Evolutionary conservation across 2,113 vertebrate genomes (phyloP).

Genomic region (Nothoprocta pentlandii): DNA sequence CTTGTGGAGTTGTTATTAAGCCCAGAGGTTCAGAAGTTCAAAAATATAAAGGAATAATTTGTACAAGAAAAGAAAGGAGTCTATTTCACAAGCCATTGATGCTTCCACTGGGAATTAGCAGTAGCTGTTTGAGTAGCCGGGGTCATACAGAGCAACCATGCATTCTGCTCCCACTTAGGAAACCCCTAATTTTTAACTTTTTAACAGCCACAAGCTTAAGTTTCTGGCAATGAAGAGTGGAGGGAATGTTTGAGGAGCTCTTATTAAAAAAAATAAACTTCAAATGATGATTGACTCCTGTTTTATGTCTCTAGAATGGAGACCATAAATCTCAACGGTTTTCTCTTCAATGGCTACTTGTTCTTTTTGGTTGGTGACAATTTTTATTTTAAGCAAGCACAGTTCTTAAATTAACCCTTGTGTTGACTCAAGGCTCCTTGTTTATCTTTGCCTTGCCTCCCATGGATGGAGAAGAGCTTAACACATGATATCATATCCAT

Average conservation of each 20-base stretch:
- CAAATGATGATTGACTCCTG: conserved; percentile 70
- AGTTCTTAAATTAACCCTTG: conserved; percentile 65
- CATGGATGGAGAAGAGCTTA: neutral
- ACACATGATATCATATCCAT: neutral
- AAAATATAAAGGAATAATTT: conserved; percentile 76
- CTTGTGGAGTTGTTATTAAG: conserved; percentile 63
- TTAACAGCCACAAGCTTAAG: conserved; percentile 58
- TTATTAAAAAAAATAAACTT: conserved; percentile 75
- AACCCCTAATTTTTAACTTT: conserved; percentile 74
- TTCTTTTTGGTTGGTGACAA: conserved; percentile 69
- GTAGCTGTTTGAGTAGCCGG: conserved; percentile 68
- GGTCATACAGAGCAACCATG: conserved; percentile 64
- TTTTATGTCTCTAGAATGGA: conserved; percentile 65
- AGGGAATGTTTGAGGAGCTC: conserved; percentile 65
- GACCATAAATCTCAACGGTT: conserved; percentile 69
- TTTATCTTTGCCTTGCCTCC: conserved; percentile 64
- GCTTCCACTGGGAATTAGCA: conserved; percentile 73
- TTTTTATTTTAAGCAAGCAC: conserved; percentile 63
- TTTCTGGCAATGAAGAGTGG: conserved; percentile 65
- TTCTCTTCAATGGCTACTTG: conserved; percentile 72
- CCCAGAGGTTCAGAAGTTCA: conserved; percentile 74
- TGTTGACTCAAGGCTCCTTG: conserved; percentile 56
- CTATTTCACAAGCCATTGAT: conserved; percentile 73
- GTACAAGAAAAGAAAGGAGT: conserved; percentile 74
- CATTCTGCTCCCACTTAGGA: conserved; percentile 73